Conservation (phyloP, 2,797 vertebrate genomes). For the Sibirionetta formosa region DNA sequence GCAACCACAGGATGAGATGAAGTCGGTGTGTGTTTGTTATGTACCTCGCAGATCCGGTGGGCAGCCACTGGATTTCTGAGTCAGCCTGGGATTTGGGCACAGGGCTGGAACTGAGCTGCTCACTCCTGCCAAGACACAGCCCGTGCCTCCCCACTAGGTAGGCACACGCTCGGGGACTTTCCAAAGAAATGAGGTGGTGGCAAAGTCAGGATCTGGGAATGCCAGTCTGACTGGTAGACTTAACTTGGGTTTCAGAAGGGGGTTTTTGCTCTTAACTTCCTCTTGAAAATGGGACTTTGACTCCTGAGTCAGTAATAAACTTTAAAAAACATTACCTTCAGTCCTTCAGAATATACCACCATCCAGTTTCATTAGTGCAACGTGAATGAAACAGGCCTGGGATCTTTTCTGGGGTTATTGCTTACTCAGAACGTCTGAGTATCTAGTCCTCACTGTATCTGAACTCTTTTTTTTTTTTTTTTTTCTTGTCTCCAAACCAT, state of each 20-base stretch:
- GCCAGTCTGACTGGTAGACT: slow-evolving; percentile 24
- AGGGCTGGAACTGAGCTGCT: neutral
- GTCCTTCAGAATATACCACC: neutral
- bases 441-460: neutral
- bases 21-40: neutral
- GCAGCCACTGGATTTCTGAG: neutral
- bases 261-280: slow-evolving; percentile 41
- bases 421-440: neutral
- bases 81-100: neutral
- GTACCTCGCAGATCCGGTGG: neutral
- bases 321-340: slow-evolving; percentile 51
- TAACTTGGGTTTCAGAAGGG: neutral
- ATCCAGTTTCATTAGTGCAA: neutral
- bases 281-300: slow-evolving; percentile 27
- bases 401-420: neutral
- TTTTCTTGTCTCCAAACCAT: slow-evolving; percentile 6
- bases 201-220: neutral
- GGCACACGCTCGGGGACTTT: neutral
- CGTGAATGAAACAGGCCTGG: neutral
- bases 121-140: neutral
- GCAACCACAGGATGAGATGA: neutral
- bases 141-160: neutral
- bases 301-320: slow-evolving; percentile 35
- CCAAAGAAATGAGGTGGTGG: neutral
- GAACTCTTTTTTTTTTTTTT: neutral